These are phyloP conservation scores for Anarhynchus alexandrinus DNA, from an alignment of 2,113 vertebrate species.

Conservation along the genomic window DNA sequence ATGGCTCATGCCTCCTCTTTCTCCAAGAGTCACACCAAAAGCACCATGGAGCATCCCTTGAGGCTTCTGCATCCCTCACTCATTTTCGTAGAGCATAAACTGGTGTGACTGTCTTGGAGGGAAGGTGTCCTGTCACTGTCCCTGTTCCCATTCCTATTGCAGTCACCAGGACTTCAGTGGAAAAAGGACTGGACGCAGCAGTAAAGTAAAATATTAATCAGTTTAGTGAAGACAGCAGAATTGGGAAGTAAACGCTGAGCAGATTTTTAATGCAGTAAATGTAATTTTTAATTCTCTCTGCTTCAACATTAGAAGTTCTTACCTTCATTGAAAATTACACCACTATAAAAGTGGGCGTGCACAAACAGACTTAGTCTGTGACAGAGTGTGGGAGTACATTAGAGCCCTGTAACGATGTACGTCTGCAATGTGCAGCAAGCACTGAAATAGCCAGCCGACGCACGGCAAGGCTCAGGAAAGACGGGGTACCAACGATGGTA, in stretches of 20 bases:
- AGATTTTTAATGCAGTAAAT: background rate
- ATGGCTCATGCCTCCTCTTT: accelerated
- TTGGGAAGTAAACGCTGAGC: background rate
- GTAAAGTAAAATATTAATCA: background rate
- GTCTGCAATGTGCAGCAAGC: background rate
- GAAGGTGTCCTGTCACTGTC: background rate
- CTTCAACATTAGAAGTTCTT: background rate
- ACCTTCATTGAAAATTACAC: background rate
- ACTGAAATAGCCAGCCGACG: background rate
- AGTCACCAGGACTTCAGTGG: background rate
- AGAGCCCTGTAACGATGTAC: background rate
- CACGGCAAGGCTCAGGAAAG: background rate
- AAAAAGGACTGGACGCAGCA: background rate
- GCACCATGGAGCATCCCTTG: background rate
- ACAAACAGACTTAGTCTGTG: background rate
- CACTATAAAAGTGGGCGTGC: background rate
- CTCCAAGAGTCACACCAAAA: background rate
- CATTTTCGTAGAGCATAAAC: background rate
- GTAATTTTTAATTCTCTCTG: background rate
- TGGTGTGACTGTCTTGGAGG: background rate
- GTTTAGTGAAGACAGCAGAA: background rate
- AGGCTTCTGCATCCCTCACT: background rate
- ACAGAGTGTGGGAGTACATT: background rate
- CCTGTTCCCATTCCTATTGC: background rate
- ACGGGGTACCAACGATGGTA: accelerated